A percentile compares a stretch with the other conserved stretches of the same genome.
These are phyloP conservation scores for Polia nebulosa DNA, from an alignment of 2,888 invertebrate genomes.

Conservation along the genomic window DNA sequence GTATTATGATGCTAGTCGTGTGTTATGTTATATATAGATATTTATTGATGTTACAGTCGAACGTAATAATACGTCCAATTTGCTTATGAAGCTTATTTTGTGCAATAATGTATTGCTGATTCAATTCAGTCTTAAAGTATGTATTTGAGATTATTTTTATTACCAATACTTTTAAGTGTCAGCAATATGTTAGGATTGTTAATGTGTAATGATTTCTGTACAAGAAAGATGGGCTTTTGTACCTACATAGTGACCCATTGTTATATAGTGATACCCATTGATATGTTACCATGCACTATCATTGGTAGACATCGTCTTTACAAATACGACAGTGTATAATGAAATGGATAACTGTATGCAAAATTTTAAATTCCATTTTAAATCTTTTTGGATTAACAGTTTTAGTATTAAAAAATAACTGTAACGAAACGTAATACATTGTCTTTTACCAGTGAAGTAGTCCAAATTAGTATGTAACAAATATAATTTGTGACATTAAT, in stretches of 20 bases:
- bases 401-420: constrained; percentile 43
- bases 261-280: constrained; percentile 3
- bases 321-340: background rate
- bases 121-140: constrained; percentile 56
- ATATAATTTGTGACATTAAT: constrained; percentile 27
- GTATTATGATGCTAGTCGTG: constrained; percentile 90
- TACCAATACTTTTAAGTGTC: constrained; percentile 51
- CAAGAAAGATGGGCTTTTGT: constrained; percentile 20
- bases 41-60: constrained; percentile 67
- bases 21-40: constrained; percentile 72
- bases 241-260: background rate
- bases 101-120: constrained; percentile 75
- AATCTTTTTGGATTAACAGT: constrained; percentile 60
- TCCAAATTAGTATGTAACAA: constrained; percentile 31
- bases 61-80: constrained; percentile 80
- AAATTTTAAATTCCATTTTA: constrained; percentile 53
- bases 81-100: constrained; percentile 82
- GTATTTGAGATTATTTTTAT: constrained; percentile 56
- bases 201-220: constrained; percentile 41
- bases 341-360: constrained; percentile 11
- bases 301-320: background rate
- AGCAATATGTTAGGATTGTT: constrained; percentile 52
- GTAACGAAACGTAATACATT: constrained; percentile 40
- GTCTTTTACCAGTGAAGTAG: constrained; percentile 43
- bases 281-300: background rate